A percentile compares a stretch with the other conserved stretches of the same genome.
phyloP scores from a whole-genome alignment of 2,113 vertebrate species.

The Chloebia gouldiae region DNA sequence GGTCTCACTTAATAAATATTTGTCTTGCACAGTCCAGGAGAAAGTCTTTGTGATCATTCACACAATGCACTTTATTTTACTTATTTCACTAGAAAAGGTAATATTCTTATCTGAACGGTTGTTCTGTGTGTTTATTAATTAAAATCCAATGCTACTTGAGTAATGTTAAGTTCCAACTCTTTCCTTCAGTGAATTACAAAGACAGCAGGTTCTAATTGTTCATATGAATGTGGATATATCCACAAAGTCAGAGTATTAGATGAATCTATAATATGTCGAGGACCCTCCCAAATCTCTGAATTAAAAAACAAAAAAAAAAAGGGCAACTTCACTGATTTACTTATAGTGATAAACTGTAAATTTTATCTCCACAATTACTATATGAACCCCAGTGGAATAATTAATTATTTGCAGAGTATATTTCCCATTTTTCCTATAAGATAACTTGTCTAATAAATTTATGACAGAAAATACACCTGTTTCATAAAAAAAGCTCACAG shows the following conservation, averaged over 20 bases:
- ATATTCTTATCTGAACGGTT: conserved; percentile 6
- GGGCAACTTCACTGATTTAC: conserved; percentile 46
- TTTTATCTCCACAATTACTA: conserved; percentile 56
- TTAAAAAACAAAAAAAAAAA: neutral
- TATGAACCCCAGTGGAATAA: conserved; percentile 35
- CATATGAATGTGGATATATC: conserved; percentile 28
- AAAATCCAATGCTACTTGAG: conserved; percentile 49
- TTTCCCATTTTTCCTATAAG: conserved; percentile 21
- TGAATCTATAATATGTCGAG: conserved; percentile 65
- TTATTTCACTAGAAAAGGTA: neutral
- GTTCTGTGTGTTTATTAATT: conserved; percentile 50
- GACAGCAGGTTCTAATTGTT: conserved; percentile 40
- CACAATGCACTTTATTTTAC: neutral
- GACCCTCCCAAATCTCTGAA: conserved; percentile 8
- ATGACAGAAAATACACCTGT: neutral
- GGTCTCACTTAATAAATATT: conserved; percentile 34
- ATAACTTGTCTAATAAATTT: conserved; percentile 50
- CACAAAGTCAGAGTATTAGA: conserved; percentile 59
- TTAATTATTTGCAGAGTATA: conserved; percentile 43
- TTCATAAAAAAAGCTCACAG: conserved; percentile 52
- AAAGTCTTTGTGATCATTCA: neutral
- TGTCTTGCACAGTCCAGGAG: neutral
- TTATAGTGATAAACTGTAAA: conserved; percentile 59
- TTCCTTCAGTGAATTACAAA: conserved; percentile 62
- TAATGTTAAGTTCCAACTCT: conserved; percentile 37